A percentile compares a stretch with the other conserved stretches of the same genome.
phyloP scores from a whole-genome alignment of 1,140 invertebrate genomes.

The Drosophila albomicans region DNA sequence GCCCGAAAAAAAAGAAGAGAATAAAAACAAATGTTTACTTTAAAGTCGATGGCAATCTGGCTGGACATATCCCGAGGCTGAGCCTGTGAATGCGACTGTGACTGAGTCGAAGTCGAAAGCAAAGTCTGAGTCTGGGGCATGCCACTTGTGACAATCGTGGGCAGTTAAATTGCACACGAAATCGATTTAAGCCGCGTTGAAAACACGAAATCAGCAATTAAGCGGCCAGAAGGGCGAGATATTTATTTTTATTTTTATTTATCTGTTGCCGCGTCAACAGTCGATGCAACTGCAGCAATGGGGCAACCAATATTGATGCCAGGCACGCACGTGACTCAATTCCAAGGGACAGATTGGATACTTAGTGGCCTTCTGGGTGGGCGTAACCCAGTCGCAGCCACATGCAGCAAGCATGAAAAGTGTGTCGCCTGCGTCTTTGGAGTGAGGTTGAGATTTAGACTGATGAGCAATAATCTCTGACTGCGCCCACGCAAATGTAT shows the following conservation, averaged over 20 bases:
- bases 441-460: not conserved
- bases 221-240: conserved; percentile 66
- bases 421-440: conserved; percentile 31
- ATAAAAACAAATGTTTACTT: conserved; percentile 81
- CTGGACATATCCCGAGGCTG: conserved; percentile 22
- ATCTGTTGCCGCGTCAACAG: conserved; percentile 35
- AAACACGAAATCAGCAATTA: conserved; percentile 78
- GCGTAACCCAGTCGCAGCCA: conserved; percentile 18
- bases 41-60: conserved; percentile 65
- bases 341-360: conserved; percentile 23
- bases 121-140: conserved; percentile 11
- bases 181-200: conserved; percentile 74
- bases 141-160: conserved; percentile 67
- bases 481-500: conserved; percentile 19
- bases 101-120: not conserved
- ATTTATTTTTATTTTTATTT: conserved; percentile 58
- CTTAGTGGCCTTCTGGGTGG: conserved; percentile 36
- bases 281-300: not conserved
- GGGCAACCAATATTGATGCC: conserved; percentile 61
- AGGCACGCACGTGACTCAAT: conserved; percentile 67
- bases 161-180: conserved; percentile 62
- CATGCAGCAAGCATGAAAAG: conserved; percentile 29
- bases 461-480: conserved; percentile 17
- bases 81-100: not conserved
- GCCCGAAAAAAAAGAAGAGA: conserved; percentile 36